Base-by-base conservation (phyloP, 2,113 vertebrate species). In the Ctenomys sociabilis region DNA sequence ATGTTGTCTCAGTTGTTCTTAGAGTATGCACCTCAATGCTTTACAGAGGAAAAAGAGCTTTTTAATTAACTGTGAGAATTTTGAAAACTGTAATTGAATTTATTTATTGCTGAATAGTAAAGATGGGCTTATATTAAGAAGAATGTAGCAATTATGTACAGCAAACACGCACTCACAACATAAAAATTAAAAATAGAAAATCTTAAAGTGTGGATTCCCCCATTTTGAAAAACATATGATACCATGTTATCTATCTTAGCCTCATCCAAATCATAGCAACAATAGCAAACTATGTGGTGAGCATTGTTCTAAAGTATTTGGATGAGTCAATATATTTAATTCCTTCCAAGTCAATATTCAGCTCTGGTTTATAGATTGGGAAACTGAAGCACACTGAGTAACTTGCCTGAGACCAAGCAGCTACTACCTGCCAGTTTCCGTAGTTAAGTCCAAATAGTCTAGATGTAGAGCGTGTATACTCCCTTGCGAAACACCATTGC, bases 31-130 rank as follows among this genome's bases (percentile, higher is more conserved):
- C 35, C 95, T 91, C 66, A 89, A 81, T 61, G 78, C 54, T 78
- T 93, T 64, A 80, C 45, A 96, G 59, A 61, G 92, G 49, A 11
- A 96, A 94, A 83, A 73, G 95, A 96, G 64, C 54, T 90, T 73
- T 96, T 92, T 61, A 88, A 88, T 40, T 43, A 85, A 52, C 91
- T 97, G 91, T 77, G 43, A 93, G 84, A 86, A 91, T 89, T 68
- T 93, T 89, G 66, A 95, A 96, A 96, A 70, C 17, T 17, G 68
- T 57, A 93, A 68, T 93, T 95, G 90, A 94, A 95, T 73, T 88
- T 73, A 93, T 93, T 86, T 95, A 90, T 84, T 93, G 73, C 90
- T 95, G 87, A 95, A 96, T 30, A 96, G 59, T 0, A 11, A 88
- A 93, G 61, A 86, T 5, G 28, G 91, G 26, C 86, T 97, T 94